Evolutionary conservation across 64 coral and sea anemone genomes (phyloP).

Genomic region (Orbicella faveolata): DNA sequence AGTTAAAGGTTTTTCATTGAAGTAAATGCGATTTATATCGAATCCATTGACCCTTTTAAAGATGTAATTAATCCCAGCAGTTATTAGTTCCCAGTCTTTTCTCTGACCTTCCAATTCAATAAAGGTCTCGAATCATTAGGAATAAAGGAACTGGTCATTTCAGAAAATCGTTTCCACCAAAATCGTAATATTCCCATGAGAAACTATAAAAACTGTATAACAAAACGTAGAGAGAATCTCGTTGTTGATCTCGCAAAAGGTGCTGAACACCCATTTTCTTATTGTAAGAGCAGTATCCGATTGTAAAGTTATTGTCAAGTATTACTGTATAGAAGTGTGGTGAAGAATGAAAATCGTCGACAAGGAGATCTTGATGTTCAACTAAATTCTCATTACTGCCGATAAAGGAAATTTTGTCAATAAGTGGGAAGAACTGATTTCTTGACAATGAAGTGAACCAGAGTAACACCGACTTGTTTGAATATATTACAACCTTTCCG

Average conservation of each 20-base stretch:
- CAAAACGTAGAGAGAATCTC: background rate
- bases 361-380: background rate
- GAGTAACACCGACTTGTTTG: too few species aligned
- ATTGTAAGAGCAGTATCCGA: too few species aligned
- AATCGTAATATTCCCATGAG: too few species aligned
- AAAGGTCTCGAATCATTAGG: too few species aligned
- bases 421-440: background rate
- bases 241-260: background rate
- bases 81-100: background rate
- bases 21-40: background rate
- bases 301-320: too few species aligned
- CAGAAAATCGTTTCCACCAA: too few species aligned
- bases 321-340: too few species aligned
- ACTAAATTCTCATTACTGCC: background rate
- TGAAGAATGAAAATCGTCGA: background rate
- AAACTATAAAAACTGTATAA: too few species aligned
- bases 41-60: background rate
- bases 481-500: too few species aligned
- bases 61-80: background rate
- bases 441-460: background rate
- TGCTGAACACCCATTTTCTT: background rate
- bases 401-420: background rate
- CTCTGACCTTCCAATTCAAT: background rate
- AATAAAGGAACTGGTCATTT: too few species aligned
- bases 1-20: background rate